phyloP scores from a whole-genome alignment of 2,113 vertebrate species.

The Hemiprocne comata region DNA sequence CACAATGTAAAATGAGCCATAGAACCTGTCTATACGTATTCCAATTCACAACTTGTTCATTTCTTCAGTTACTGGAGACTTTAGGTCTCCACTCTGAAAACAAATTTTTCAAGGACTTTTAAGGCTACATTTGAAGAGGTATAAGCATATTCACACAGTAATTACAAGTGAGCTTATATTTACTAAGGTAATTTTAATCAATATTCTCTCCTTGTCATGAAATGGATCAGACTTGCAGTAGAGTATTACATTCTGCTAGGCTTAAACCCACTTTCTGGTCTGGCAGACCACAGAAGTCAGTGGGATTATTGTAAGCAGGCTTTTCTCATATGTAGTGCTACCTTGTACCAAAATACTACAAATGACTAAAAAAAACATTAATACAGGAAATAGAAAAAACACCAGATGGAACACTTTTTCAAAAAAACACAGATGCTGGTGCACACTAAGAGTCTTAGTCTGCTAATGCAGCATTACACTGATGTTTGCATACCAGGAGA shows the following conservation, averaged over 20 bases:
- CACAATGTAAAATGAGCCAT: not conserved
- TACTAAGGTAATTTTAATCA: not conserved
- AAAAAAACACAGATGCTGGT: not conserved
- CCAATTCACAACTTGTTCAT: not conserved
- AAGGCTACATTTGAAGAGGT: not conserved
- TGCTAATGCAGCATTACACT: not conserved
- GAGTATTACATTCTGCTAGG: not conserved
- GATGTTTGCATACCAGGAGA: not conserved
- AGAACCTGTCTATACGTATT: not conserved
- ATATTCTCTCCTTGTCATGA: not conserved
- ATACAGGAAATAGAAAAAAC: not conserved
- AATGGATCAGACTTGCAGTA: not conserved
- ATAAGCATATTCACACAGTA: not conserved
- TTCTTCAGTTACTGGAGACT: not conserved
- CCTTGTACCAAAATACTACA: not conserved
- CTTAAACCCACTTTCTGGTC: not conserved
- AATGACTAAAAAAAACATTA: not conserved
- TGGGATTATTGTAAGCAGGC: not conserved
- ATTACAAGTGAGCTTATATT: not conserved
- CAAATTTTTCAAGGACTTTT: not conserved
- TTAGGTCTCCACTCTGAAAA: not conserved
- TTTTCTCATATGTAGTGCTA: accelerated
- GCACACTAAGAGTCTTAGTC: not conserved
- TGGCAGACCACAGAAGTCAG: not conserved
- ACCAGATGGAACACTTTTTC: not conserved